Evolutionary conservation across 37 sponge, comb jelly and placozoan species (phyloP).

Genomic region (Aplysina aerophoba): DNA sequence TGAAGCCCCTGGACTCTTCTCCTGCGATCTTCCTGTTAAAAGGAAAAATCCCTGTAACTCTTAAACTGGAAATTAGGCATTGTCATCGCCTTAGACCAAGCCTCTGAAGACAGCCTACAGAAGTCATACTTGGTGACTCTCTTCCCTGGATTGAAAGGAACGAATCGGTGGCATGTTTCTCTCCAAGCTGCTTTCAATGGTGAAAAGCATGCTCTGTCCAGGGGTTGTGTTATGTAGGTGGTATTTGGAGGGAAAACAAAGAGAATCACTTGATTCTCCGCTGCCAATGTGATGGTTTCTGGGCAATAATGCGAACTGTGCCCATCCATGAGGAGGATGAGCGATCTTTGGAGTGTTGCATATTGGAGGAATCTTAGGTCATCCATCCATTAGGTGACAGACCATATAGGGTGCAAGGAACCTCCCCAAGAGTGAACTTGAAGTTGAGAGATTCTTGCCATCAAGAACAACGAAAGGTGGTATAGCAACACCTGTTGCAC

Average conservation of each 20-base stretch:
- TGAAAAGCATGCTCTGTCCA: conserved; percentile 38
- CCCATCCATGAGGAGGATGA: conserved; percentile 44
- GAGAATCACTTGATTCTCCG: conserved; percentile 18
- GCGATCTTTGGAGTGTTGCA: background rate
- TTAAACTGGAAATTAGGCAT: conserved; percentile 57
- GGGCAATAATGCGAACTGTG: conserved; percentile 38
- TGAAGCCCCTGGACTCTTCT: background rate
- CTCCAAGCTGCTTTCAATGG: conserved; percentile 46
- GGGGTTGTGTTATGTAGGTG: conserved; percentile 34
- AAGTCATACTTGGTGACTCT: conserved; percentile 39
- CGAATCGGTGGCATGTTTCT: conserved; percentile 15
- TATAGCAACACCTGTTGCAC: conserved; percentile 37
- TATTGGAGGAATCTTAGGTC: conserved; percentile 35
- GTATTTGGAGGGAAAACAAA: conserved; percentile 33
- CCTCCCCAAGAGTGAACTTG: conserved; percentile 43
- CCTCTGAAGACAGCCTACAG: conserved; percentile 28
- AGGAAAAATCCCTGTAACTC: conserved; percentile 55
- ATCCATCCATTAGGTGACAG: conserved; percentile 46
- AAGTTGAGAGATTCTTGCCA: conserved; percentile 22
- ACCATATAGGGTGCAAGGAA: conserved; percentile 57
- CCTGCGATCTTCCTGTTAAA: background rate
- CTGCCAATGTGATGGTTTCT: conserved; percentile 14
- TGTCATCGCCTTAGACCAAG: conserved; percentile 60
- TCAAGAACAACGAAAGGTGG: conserved; percentile 44
- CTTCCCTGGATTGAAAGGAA: conserved; percentile 44